Conservation (phyloP, 1,140 invertebrate genomes). For the Ips nitidus region DNA sequence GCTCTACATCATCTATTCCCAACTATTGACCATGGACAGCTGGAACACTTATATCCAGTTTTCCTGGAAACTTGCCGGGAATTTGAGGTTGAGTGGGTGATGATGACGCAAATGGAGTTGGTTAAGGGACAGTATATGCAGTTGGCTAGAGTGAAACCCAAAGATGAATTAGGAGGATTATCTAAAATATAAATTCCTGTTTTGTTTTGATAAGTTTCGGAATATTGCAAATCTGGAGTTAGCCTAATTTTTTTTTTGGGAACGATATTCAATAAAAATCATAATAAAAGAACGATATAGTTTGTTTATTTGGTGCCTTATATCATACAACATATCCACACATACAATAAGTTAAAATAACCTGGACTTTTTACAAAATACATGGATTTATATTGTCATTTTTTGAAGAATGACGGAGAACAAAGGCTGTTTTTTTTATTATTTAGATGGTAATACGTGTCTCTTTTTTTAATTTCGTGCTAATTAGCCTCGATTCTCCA, state of each 20-base stretch:
- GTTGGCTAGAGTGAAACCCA: slow-evolving; percentile 54
- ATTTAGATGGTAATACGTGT: slow-evolving; percentile 48
- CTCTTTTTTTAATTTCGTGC: slow-evolving; percentile 42
- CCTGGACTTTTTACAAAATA: slow-evolving; percentile 47
- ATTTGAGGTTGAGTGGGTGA: slow-evolving; percentile 62
- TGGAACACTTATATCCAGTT: slow-evolving; percentile 65
- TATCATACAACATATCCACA: slow-evolving; percentile 56
- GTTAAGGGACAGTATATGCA: slow-evolving; percentile 70
- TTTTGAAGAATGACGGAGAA: slow-evolving; percentile 39
- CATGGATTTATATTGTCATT: slow-evolving; percentile 36
- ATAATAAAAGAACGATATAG: slow-evolving; percentile 52
- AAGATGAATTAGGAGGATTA: no score
- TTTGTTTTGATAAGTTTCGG: not conserved
- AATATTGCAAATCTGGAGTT: not conserved
- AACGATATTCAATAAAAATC: slow-evolving; percentile 14
- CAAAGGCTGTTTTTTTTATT: slow-evolving; percentile 40
- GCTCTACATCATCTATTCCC: slow-evolving; percentile 80
- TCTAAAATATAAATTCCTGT: not conserved
- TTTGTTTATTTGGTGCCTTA: slow-evolving; percentile 57
- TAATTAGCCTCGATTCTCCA: slow-evolving; percentile 39
- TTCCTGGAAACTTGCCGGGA: slow-evolving; percentile 69
- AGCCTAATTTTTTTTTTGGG: not conserved
- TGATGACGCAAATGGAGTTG: slow-evolving; percentile 61
- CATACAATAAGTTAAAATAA: slow-evolving; percentile 51
- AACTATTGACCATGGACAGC: slow-evolving; percentile 73